Percentiles rank a stretch among this genome's conserved stretches.
Conservation (phyloP, 2,888 invertebrate species). For the Nematopogon swammerdamellus region DNA sequence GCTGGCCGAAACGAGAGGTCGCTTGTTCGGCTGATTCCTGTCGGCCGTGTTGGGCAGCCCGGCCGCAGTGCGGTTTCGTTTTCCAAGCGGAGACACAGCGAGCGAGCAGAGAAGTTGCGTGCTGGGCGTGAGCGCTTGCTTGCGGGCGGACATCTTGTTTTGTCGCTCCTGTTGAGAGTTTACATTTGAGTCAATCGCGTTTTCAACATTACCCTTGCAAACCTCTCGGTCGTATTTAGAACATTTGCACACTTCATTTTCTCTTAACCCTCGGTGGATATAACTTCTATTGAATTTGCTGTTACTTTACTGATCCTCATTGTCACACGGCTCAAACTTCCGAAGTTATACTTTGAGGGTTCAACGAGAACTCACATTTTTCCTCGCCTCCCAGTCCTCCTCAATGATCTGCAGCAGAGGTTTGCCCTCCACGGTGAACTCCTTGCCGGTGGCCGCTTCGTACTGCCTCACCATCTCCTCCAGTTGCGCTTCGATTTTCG, state of each 20-base stretch:
- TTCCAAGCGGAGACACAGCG: conserved; percentile 42
- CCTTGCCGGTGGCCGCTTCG: conserved; percentile 44
- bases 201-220: no score
- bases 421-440: conserved; percentile 63
- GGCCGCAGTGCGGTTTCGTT: conserved; percentile 44
- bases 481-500: conserved; percentile 69
- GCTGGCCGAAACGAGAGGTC: conserved; percentile 39
- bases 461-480: conserved; percentile 51
- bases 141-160: conserved; percentile 50
- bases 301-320: no score
- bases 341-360: no score
- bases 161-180: conserved; percentile 53
- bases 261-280: no score
- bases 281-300: no score
- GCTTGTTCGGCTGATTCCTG: conserved; percentile 25
- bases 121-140: conserved; percentile 40
- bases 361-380: conserved; percentile 48
- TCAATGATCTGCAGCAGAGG: conserved; percentile 60
- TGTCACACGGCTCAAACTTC: no score
- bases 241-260: no score
- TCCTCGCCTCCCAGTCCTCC: conserved; percentile 59
- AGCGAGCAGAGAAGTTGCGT: conserved; percentile 33
- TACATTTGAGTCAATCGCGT: no score
- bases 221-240: no score
- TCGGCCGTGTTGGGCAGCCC: conserved; percentile 34